Conservation (phyloP, 1,140 invertebrate genomes). For the Heliconius congener region DNA sequence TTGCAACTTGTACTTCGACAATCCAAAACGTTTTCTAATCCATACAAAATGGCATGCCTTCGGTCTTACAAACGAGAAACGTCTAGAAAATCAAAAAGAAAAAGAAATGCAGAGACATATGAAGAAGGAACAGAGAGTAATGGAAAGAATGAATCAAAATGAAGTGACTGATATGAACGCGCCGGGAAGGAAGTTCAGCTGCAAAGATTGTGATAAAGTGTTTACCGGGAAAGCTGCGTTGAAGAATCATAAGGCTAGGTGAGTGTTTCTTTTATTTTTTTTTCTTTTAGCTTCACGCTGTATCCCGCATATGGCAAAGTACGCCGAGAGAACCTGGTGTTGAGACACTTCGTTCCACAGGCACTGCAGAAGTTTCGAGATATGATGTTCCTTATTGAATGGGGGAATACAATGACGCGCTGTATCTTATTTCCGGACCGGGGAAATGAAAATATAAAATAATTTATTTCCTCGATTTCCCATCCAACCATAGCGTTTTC, state of each 20-base stretch:
- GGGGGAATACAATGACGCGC: too few relatives aligned
- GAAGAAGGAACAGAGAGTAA: slow-evolving; percentile 51
- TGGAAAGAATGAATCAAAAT: slow-evolving; percentile 50
- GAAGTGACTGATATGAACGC: slow-evolving; percentile 50
- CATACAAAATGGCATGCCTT: slow-evolving; percentile 75
- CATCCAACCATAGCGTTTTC: too few relatives aligned
- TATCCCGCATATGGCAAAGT: too few relatives aligned
- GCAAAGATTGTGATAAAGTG: slow-evolving; percentile 65
- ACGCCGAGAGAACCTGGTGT: too few relatives aligned
- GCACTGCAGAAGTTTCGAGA: too few relatives aligned
- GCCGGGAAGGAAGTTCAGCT: slow-evolving; percentile 47
- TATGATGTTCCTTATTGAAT: too few relatives aligned
- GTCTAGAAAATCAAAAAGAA: slow-evolving; percentile 51
- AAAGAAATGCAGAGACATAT: slow-evolving; percentile 51
- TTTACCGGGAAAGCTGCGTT: slow-evolving; percentile 56
- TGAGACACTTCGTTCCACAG: too few relatives aligned
- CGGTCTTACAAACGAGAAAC: slow-evolving; percentile 57
- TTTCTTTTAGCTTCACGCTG: background rate
- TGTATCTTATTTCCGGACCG: too few relatives aligned
- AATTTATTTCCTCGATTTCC: too few relatives aligned
- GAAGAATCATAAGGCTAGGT: slow-evolving; percentile 67
- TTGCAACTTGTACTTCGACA: slow-evolving; percentile 59
- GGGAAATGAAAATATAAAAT: too few relatives aligned
- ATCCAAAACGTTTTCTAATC: slow-evolving; percentile 70
- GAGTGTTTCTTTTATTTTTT: slow-evolving; percentile 18